Evolutionary conservation across 64 coral and sea anemone genomes (phyloP), one percentile per base, ranked within the genome.

Genomic region (Actinia equina): DNA sequence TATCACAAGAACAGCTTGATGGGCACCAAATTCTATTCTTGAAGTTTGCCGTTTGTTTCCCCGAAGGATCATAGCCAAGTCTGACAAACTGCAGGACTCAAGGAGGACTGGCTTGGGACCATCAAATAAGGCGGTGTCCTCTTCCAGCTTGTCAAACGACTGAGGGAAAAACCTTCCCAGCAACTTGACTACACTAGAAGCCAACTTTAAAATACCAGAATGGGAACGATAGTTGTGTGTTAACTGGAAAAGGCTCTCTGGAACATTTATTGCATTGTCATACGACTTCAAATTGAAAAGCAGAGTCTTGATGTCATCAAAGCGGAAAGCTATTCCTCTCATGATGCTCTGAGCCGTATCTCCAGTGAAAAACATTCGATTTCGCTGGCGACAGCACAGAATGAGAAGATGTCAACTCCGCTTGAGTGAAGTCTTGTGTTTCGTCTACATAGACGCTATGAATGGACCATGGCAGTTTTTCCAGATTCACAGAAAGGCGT

Each of bases 381-480:
- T 95, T 15, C 90, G 93, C 86, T 87, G 45, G 19, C 93, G 87
- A 59, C 90, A 95, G 46, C 93, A 98, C 43, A 90, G 87, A 22
- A 98, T 98, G 5, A 98, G 82, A 19, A 98, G 82, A 19, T n/a
- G 89, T 92, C 52, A 98, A 67, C 77, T 98, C 96, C 17, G 96
- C 90, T 65, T 98, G 96, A 37, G 96, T 98, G 59, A 98, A 98
- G 57, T 98, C 96, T 89, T 98, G 96, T 12, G 96, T 98, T 85
- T 98, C 96, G 25, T 98, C 96, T 6, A 98, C 96, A 70, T 95
- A 98, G 63, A 95, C 52, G 4, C 89, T 87, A 59, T 98, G 95
- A 49, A 98, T 70, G 18, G 95, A 98, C 95, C 92, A 98, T 19
- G 62, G 62, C 18, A 65, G 62, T 65, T 65, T 37, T 37, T 37